Evolutionary conservation across 1,140 invertebrate species (phyloP).

Genomic region (Pseudachorutes palmiensis): DNA sequence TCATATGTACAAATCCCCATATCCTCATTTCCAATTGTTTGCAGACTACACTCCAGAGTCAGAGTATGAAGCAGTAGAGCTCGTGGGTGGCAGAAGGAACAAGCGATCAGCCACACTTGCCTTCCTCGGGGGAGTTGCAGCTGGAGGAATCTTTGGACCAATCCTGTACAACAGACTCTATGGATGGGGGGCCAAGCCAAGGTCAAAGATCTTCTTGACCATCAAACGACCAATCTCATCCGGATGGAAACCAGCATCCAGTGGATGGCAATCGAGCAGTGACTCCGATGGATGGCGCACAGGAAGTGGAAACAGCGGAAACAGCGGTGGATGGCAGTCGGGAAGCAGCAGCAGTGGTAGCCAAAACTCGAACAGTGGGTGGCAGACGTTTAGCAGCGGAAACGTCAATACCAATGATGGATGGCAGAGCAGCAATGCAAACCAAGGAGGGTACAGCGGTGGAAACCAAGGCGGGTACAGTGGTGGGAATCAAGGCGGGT

Average conservation of each 20-base stretch:
- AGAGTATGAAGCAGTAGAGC: not conserved
- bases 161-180: conserved; percentile 11
- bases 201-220: not conserved
- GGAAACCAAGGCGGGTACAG: too few relatives aligned
- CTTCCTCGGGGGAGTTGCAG: not conserved
- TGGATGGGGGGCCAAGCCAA: not conserved
- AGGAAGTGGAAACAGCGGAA: too few relatives aligned
- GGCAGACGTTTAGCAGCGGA: too few relatives aligned
- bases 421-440: too few relatives aligned
- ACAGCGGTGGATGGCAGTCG: too few relatives aligned
- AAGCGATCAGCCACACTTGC: conserved; percentile 5
- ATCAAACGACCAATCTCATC: not conserved
- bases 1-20: not conserved
- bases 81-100: not conserved
- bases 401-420: too few relatives aligned
- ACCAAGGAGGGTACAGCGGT: too few relatives aligned
- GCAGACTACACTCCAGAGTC: not conserved
- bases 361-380: too few relatives aligned
- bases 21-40: not conserved
- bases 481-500: too few relatives aligned
- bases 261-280: conserved; percentile 5
- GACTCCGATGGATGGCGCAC: too few relatives aligned
- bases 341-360: too few relatives aligned
- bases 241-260: too few relatives aligned
- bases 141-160: conserved; percentile 8